Evolutionary conservation across 2,888 invertebrate species (phyloP), one percentile per base, ranked within the genome.

Genomic region (Parnassius apollo): DNA sequence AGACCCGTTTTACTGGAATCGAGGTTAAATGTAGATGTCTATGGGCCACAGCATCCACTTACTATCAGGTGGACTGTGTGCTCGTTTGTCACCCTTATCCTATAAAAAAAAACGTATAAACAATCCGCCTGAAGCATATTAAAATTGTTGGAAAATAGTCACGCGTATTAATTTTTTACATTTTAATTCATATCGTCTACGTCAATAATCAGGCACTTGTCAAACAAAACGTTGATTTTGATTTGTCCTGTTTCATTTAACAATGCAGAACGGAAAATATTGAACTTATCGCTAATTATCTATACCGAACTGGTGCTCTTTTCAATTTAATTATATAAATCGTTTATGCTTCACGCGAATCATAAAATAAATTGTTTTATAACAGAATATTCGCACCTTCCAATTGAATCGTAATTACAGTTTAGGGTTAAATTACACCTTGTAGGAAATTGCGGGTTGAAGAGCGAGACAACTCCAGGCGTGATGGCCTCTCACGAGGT

Each of bases 361-460:
- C 56, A 60, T 60, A 57, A 59, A 63, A 63, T 51, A 58, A 61
- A 61, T 59, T 42, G 46, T 42, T 45, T 53, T 13, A 62, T 64
- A 65, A 64, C 52, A 64, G 46, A 62, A 63, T 59, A 57, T 61
- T 56, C 57, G 69, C 71, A 61, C 63, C 73, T 74, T 80, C 76
- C 76, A 80, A 83, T 81, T 80, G 77, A 77, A 75, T 73, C 66
- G 70, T 78, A 81, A 81, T 82, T 81, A 76, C 69, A 67, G 74
- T 69, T 70, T 74, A 71, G 64, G 68, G 72, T 68, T 73, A 69
- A 71, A 73, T 73, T 72, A 71, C 70, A 73, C 70, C 75, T 70
- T 68, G 66, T 71, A 66, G 69, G 75, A 83, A 83, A 85, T 83
- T 84, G 73, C 75, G 45, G 78, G 79, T 75, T 79, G 74, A 69